Base-by-base conservation (phyloP, 2,797 vertebrate genomes). In the Tokudaia muenninki region DNA sequence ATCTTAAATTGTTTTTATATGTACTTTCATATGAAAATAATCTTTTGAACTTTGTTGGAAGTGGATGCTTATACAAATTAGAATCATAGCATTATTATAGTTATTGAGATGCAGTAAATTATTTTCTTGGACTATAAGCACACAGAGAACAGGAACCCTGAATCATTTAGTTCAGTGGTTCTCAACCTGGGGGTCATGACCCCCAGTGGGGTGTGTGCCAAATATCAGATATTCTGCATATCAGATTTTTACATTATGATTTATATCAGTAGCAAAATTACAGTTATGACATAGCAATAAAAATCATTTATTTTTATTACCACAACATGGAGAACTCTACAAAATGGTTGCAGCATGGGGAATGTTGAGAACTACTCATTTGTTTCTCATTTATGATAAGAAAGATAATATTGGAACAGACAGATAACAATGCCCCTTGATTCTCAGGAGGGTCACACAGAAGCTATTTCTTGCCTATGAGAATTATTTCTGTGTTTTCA, bases 21-120 rank as follows among this genome's bases (percentile, higher is more conserved):
- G 16, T 61, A 19, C 37, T 77, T 89, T 47, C 17, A 10, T 90
- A 65, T 37, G 47, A 63, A 86, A 61, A 52, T 65, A 0, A 74
- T 59, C 1, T 92, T 90, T 86, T 61, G 2, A 90, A 50, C 22
- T 37, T 82, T 29, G 34, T 70, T 63, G 61, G 74, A 97, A 94
- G 22, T n/a, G 89, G 83, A 82, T 88, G 29, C 7, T 52, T 59
- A 41, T 63, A 14, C 83, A 65, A 94, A 34, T 90, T 55, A 87
- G 17, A 81, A 91, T 59, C 84, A 37, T 3, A 3, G 14, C 52
- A 52, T 90, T 70, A 55, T 41, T 26, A 74, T 34, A 93, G 75
- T 1, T 44, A 57, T 13, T 72, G 44, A 65, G 13, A 63, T 29
- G 19, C 24, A 29, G 72, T 57, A 83, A 72, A 16, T 84, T 13